These are phyloP conservation scores for Aspidiotus destructor DNA, from an alignment of 2,888 invertebrate genomes.

Conservation along the genomic window DNA sequence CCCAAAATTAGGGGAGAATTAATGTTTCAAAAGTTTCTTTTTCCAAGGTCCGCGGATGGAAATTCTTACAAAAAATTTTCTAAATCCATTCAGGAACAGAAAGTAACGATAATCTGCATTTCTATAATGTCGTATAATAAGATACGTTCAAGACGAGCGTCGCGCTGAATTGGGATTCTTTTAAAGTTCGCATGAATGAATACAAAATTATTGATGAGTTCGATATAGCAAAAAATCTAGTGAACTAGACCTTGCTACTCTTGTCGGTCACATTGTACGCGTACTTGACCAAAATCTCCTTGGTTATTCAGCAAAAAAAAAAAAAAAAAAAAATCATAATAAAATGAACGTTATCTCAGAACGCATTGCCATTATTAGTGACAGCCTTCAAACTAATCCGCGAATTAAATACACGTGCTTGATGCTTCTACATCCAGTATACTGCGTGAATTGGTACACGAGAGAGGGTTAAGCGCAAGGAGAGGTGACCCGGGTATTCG, in stretches of 20 bases:
- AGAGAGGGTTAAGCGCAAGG: slow-evolving; percentile 9
- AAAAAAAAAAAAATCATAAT: background rate
- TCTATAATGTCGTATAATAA: too few species aligned
- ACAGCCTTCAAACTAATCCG: slow-evolving; percentile 31
- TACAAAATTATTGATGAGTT: too few species aligned
- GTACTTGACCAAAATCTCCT: slow-evolving; percentile 25
- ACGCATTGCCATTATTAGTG: slow-evolving; percentile 29
- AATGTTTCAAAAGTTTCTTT: too few species aligned
- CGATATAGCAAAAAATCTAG: background rate
- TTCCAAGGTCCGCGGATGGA: too few species aligned
- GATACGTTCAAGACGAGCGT: too few species aligned
- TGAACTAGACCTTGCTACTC: slow-evolving; percentile 13
- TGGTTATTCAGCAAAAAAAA: slow-evolving; percentile 12
- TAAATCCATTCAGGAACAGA: too few species aligned
- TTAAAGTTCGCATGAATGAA: too few species aligned
- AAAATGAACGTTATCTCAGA: slow-evolving; percentile 21
- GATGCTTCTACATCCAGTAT: slow-evolving; percentile 7
- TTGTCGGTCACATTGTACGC: slow-evolving; percentile 7
- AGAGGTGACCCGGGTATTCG: slow-evolving; percentile 21
- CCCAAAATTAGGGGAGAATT: too few species aligned
- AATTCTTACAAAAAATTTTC: too few species aligned
- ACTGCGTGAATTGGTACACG: slow-evolving; percentile 29
- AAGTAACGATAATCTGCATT: too few species aligned
- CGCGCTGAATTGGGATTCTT: too few species aligned
- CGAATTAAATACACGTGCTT: slow-evolving; percentile 31